A percentile compares a stretch with the other conserved stretches of the same genome.
Conservation (phyloP, 2,888 invertebrate species). For the Megastigmus dorsalis region DNA sequence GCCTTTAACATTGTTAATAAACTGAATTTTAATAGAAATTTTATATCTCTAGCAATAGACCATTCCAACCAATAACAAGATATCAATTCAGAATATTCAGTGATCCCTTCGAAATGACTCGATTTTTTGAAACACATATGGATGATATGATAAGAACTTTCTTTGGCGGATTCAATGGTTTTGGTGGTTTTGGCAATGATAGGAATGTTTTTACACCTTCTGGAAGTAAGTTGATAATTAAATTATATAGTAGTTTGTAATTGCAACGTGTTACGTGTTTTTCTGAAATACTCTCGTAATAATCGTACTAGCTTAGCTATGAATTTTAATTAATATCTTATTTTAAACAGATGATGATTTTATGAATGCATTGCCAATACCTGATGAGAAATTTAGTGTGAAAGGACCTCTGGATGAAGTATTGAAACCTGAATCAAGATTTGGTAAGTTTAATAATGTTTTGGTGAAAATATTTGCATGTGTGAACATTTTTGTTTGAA, state of each 20-base stretch:
- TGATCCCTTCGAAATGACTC: slow-evolving; percentile 79
- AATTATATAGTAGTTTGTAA: not conserved
- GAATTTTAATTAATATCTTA: not conserved
- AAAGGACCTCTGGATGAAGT: slow-evolving; percentile 59
- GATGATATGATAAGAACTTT: slow-evolving; percentile 77
- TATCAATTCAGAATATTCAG: slow-evolving; percentile 76
- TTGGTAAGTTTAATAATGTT: slow-evolving; percentile 7
- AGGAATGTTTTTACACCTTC: too few relatives aligned
- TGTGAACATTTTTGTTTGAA: too few relatives aligned
- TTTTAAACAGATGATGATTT: slow-evolving; percentile 36
- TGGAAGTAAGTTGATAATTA: slow-evolving; percentile 28
- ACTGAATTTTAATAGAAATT: not conserved
- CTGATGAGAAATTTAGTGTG: slow-evolving; percentile 38
- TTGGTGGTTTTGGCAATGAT: slow-evolving; percentile 39
- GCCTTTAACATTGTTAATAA: not conserved
- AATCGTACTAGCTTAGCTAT: too few relatives aligned
- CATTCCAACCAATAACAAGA: slow-evolving; percentile 28
- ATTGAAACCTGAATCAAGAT: slow-evolving; percentile 52
- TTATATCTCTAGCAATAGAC: slow-evolving; percentile 22
- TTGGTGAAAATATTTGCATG: too few relatives aligned
- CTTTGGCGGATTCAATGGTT: slow-evolving; percentile 65
- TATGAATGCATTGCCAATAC: slow-evolving; percentile 51
- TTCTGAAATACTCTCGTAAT: too few relatives aligned
- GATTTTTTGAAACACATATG: slow-evolving; percentile 79
- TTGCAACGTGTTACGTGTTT: too few relatives aligned